Base-by-base conservation (phyloP, 1,140 invertebrate genomes). In the Eupristina koningsbergeri region DNA sequence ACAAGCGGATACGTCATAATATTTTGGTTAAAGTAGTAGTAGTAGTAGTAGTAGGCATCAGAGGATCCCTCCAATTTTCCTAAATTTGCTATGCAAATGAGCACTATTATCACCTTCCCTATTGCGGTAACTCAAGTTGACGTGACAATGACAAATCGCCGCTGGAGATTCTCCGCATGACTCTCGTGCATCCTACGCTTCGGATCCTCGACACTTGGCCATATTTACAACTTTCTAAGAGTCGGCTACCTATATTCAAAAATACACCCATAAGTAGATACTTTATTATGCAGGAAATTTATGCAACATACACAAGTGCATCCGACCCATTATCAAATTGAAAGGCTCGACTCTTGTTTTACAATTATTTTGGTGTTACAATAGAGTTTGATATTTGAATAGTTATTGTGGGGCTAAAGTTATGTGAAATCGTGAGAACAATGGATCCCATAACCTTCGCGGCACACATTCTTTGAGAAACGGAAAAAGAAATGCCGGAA, bases 1-100 rank as follows among this genome's bases (percentile, higher is more conserved):
- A 64, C 67, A 86, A 84, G 85, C 83, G 78, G 86, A 84, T 58
- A 75, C 73, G 77, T 84, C 84, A 86, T 85, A 87, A 85, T 87
- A 85, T 88, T 91, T 89, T 84, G 81, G 86, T 86, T 89, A 88
- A 87, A 85, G 86, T 87, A 82, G n/a, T n/a, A n/a, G n/a, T n/a
- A n/a, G n/a, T n/a, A n/a, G n/a, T n/a, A n/a, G n/a, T n/a, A n/a
- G 85, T 83, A 85, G 85, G 85, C 77, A 86, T 8, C 85, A 89
- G 86, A 86, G 85, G 86, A 85, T 86, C 78, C 58, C 36, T 53
- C 87, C 88, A 89, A 90, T 89, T 88, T 90, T 84, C 86, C 86
- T 88, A 90, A 75, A 90, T 89, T 87, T 85, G 80, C 87, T 89
- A 89, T 89, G 90, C 89, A 90, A 92, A 92, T 91, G 87, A 87